Evolutionary conservation across 2,888 invertebrate genomes (phyloP), one percentile per base, ranked within the genome.

Genomic region (Orthonychiurus folsomi): DNA sequence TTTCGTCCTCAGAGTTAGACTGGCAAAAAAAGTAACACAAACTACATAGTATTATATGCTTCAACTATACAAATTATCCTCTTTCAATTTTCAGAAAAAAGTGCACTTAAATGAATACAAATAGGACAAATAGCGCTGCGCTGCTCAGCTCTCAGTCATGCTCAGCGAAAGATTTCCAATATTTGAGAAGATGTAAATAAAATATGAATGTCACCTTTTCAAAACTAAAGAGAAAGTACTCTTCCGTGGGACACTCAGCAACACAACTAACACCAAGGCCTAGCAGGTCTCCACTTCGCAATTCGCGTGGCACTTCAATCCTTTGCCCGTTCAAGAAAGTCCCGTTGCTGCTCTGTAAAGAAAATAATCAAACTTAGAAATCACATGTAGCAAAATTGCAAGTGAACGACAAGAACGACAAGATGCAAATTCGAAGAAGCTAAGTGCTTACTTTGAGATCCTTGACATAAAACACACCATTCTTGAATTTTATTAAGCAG

Each of bases 261-360:
- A 21, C 26, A 24, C 60, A 58, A 37, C 63, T 57, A 15, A 68
- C 53, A 1, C 69, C 69, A 2, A 69, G 48, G 3, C 69, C 69
- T 21, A 69, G 58, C 1, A 60, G 15, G 25, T 69, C 69, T 9
- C 63, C 59, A 50, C 63, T 57, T 2, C 69, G 47, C 0, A 69
- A 62, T 28, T 69, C 69, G 21, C 69, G 47, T 1, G 47, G 21
- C 1, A 37, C n/a, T 2, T 23, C 53, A 2, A 69, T 21, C 26
- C 50, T 63, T 2, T 20, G 27, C 3, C 60, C 64, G 24, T 66
- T 66, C 12, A 69, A 52, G 23, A 55, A 69, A 0, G 69, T 69
- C 23, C 69, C 69, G 47, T 69, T 69, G 12, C 63, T 48, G 21
- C 67, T 66, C 69, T 69, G 54, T 25, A 62, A 58, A 12, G 28